Evolutionary conservation across 2,113 vertebrate species (phyloP).

Genomic region (Notarius lentiginosus): DNA sequence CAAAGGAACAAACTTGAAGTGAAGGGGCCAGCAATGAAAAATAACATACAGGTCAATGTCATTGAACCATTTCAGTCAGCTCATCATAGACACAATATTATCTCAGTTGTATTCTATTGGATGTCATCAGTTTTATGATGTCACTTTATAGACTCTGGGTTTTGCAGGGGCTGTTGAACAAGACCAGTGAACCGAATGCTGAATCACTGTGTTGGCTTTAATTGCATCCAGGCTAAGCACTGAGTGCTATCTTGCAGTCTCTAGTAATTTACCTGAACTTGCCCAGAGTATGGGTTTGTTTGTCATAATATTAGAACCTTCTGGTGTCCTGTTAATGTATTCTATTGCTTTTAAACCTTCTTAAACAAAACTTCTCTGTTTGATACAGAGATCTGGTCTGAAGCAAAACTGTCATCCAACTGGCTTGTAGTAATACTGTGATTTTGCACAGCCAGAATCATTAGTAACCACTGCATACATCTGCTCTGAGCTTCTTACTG

Average conservation of each 20-base stretch:
- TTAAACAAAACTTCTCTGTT: background rate
- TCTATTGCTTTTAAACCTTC: constrained; percentile 9
- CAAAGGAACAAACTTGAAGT: background rate
- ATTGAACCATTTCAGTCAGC: too few species aligned
- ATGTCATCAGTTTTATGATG: too few species aligned
- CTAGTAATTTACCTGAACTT: constrained; percentile 20
- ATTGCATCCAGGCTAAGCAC: constrained; percentile 11
- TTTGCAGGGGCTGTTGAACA: background rate
- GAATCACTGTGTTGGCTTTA: constrained; percentile 5
- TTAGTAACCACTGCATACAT: background rate
- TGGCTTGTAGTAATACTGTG: background rate
- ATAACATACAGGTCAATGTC: background rate
- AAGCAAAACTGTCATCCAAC: background rate
- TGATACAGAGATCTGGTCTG: constrained; percentile 6
- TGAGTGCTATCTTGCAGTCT: constrained; percentile 13
- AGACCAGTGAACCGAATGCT: background rate
- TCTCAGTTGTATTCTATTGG: background rate
- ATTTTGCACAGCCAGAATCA: background rate
- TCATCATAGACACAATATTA: background rate
- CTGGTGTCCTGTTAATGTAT: constrained; percentile 23
- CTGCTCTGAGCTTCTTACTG: background rate
- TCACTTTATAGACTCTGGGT: background rate
- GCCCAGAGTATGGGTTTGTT: constrained; percentile 6
- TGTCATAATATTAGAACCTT: constrained; percentile 12
- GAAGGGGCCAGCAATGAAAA: background rate